Evolutionary conservation across 2,888 invertebrate species (phyloP).

Genomic region (Vesta saturnalis): DNA sequence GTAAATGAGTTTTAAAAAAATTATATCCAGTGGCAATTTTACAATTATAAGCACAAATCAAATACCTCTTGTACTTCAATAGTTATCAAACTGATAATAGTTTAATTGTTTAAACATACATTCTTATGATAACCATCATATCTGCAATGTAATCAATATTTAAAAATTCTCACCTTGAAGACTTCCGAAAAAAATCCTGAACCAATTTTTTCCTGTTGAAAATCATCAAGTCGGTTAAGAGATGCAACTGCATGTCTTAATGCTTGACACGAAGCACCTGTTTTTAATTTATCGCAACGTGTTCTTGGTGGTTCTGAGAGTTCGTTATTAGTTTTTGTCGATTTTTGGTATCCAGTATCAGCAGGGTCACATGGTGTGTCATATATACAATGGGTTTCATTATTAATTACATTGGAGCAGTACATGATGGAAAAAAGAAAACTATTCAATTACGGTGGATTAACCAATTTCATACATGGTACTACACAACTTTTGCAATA

Average conservation of each 20-base stretch:
- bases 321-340: slow-evolving; percentile 60
- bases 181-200: slow-evolving; percentile 97
- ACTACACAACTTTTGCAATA: slow-evolving; percentile 47
- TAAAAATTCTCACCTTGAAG: slow-evolving; percentile 81
- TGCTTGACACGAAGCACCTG: slow-evolving; percentile 87
- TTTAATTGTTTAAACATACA: no score
- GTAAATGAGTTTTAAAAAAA: no score
- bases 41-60: no score
- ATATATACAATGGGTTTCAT: slow-evolving; percentile 55
- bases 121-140: not conserved
- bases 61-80: not conserved
- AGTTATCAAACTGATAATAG: not conserved
- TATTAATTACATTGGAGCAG: slow-evolving; percentile 48
- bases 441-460: slow-evolving; percentile 53
- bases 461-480: slow-evolving; percentile 63
- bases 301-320: slow-evolving; percentile 58
- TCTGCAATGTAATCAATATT: slow-evolving; percentile 4
- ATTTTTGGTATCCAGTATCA: slow-evolving; percentile 58
- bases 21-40: no score
- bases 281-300: slow-evolving; percentile 67
- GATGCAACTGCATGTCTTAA: slow-evolving; percentile 91
- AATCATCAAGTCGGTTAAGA: slow-evolving; percentile 93
- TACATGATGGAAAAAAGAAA: slow-evolving; percentile 51
- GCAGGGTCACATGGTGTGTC: slow-evolving; percentile 61
- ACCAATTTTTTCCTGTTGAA: slow-evolving; percentile 91